These are phyloP conservation scores for Drosophila kanekoi DNA, from an alignment of 2,888 invertebrate genomes.

Conservation along the genomic window DNA sequence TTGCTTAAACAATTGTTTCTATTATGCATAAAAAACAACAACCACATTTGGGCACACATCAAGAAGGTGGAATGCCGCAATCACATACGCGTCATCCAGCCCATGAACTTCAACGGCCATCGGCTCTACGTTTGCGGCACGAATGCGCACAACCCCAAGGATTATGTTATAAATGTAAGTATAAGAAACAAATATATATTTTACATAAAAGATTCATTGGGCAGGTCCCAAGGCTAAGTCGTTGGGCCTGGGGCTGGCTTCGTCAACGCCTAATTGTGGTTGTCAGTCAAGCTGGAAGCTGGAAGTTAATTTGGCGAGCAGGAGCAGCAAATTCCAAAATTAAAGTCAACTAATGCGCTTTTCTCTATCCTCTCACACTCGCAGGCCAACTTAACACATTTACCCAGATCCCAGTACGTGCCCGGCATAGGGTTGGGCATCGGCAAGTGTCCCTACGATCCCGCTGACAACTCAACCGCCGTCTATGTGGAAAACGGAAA, in stretches of 20 bases:
- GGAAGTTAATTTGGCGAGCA: constrained; percentile 56
- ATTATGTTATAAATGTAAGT: constrained; percentile 98
- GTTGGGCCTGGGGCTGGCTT: constrained; percentile 1
- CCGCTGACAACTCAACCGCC: constrained; percentile 99
- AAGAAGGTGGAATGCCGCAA: constrained; percentile 98
- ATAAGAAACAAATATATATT: constrained; percentile 5
- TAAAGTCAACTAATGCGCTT: constrained; percentile 80
- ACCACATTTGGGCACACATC: constrained; percentile 77
- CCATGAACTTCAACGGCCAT: constrained; percentile 93
- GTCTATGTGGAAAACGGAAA: constrained; percentile 98
- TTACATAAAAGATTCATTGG: background rate
- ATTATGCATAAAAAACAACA: constrained; percentile 28
- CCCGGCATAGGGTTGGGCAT: constrained; percentile 97
- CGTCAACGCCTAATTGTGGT: constrained; percentile 63
- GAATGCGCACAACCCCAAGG: constrained; percentile 97
- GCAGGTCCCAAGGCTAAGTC: too few species aligned
- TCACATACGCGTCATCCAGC: constrained; percentile 96
- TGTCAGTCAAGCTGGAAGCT: constrained; percentile 65
- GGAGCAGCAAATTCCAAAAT: constrained; percentile 55
- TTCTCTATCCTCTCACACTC: constrained; percentile 40
- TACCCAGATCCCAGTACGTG: constrained; percentile 94
- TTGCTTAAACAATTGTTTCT: constrained; percentile 54
- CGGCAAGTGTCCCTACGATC: constrained; percentile 99
- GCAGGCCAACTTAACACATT: constrained; percentile 94
- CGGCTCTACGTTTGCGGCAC: constrained; percentile 97